A percentile compares a stretch with the other conserved stretches of the same genome.
These are phyloP conservation scores for Athripsodes cinereus DNA, from an alignment of 2,888 invertebrate genomes.

Conservation along the genomic window DNA sequence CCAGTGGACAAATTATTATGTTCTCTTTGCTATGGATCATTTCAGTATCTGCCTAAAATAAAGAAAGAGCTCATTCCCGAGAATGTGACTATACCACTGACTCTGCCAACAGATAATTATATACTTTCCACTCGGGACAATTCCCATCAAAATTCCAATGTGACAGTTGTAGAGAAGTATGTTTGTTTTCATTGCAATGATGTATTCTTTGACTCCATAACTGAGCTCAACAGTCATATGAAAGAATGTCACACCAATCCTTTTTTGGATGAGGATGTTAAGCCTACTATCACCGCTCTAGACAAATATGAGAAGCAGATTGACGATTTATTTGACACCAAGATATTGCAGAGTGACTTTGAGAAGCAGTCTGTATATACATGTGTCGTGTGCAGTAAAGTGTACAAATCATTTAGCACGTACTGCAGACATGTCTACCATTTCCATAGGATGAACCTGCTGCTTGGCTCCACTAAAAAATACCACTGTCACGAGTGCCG, in stretches of 20 bases:
- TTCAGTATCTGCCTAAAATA: not conserved
- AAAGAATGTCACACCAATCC: conserved; percentile 6
- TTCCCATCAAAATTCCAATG: not conserved
- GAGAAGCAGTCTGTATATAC: conserved; percentile 3
- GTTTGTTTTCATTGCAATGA: conserved; percentile 9
- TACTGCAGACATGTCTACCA: conserved; percentile 13
- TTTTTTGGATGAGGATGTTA: conserved; percentile 4
- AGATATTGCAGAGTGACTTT: not conserved
- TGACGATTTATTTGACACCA: conserved; percentile 14
- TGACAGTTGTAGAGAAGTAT: conserved; percentile 1
- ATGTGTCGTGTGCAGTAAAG: conserved; percentile 11
- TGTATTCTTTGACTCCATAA: conserved; percentile 4
- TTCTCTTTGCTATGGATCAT: not conserved
- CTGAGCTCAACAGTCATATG: conserved; percentile 9
- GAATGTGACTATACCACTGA: too few species aligned
- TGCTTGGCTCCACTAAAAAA: conserved; percentile 4
- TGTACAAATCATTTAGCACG: conserved; percentile 9
- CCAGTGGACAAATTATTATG: not conserved
- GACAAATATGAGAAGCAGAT: conserved; percentile 10
- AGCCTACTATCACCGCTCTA: not conserved
- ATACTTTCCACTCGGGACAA: not conserved
- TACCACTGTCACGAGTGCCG: conserved; percentile 15
- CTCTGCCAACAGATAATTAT: not conserved
- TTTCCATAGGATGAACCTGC: conserved; percentile 6
- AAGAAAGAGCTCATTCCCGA: not conserved